phyloP scores from a whole-genome alignment of 2,797 vertebrate genomes.

The Phylloscopus collybita region DNA sequence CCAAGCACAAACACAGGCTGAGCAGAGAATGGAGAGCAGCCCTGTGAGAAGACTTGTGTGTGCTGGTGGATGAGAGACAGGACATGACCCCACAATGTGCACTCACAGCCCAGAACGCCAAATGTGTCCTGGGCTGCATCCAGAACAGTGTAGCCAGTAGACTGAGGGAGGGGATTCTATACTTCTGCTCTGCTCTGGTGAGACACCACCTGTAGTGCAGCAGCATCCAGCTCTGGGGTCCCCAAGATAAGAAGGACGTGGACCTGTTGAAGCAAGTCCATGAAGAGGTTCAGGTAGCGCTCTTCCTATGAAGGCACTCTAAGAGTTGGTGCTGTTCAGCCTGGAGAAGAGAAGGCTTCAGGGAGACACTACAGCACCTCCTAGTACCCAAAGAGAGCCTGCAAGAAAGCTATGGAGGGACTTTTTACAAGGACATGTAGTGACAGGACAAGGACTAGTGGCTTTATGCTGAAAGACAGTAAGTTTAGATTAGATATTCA shows the following conservation, averaged over 20 bases:
- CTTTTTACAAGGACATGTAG: neutral
- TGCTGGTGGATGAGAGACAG: neutral
- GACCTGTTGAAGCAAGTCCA: neutral
- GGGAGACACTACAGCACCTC: neutral
- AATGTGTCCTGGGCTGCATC: neutral
- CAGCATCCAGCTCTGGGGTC: neutral
- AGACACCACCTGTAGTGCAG: neutral
- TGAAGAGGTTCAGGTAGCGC: neutral
- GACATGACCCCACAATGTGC: neutral
- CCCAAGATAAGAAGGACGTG: neutral
- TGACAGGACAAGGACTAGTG: neutral
- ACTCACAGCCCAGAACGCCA: neutral
- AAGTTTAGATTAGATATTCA: neutral
- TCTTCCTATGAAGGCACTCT: neutral
- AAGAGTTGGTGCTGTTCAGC: neutral
- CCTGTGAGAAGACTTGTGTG: fast-evolving
- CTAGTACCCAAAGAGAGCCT: neutral
- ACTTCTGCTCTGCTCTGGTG: neutral
- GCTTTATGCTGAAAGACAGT: neutral
- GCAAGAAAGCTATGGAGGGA: neutral
- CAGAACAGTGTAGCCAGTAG: neutral
- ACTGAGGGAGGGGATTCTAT: neutral
- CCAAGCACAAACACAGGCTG: neutral
- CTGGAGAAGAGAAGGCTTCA: neutral
- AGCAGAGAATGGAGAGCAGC: neutral